Percentiles rank a stretch among this genome's conserved stretches.
Conservation (phyloP, 2,113 vertebrate species). For the Ploceus nigricollis region DNA sequence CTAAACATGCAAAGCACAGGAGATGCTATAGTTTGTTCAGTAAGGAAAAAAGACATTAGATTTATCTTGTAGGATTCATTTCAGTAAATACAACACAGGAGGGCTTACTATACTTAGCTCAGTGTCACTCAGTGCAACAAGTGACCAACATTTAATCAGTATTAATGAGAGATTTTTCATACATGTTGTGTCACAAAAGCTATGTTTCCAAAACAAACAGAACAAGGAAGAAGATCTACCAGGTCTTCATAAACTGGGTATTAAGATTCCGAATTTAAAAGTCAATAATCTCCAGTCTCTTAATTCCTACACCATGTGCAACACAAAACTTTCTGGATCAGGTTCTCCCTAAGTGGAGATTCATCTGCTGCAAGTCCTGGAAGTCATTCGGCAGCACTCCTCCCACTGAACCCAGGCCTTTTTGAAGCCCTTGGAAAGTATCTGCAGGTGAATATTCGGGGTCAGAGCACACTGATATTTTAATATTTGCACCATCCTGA, state of each 20-base stretch:
- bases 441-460: slow-evolving; percentile 30
- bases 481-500: slow-evolving; percentile 3
- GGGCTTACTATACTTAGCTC: neutral
- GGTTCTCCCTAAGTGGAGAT: neutral
- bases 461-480: neutral
- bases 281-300: neutral
- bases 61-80: neutral
- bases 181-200: neutral
- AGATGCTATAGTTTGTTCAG: neutral
- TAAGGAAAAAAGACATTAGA: neutral
- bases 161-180: neutral
- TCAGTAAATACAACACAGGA: neutral
- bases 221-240: neutral
- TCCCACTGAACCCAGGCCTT: neutral
- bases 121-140: neutral
- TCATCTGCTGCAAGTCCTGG: slow-evolving; percentile 24
- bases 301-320: neutral
- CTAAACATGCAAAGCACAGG: neutral
- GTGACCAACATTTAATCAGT: neutral
- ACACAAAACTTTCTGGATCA: neutral
- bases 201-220: neutral
- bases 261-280: neutral
- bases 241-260: neutral
- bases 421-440: slow-evolving; percentile 35
- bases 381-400: slow-evolving; percentile 24